Base-by-base conservation (phyloP, 2,113 vertebrate species). In the Ramphastos sulfuratus region DNA sequence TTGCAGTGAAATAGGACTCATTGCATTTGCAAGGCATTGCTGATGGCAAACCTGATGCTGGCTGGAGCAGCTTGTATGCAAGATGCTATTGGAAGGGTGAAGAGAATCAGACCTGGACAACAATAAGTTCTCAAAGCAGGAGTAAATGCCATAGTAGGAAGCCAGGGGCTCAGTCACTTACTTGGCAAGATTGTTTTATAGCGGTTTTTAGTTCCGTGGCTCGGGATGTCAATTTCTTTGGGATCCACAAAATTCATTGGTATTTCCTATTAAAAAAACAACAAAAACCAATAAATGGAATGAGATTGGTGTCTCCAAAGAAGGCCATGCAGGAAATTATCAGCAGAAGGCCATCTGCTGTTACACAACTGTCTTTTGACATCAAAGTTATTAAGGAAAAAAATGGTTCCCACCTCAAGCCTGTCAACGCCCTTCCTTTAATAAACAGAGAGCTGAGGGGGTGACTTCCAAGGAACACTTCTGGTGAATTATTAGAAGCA, bases 221-320 rank as follows among this genome's bases (percentile, higher is more conserved):
- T 98, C 0, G 98, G 98, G 94, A 99, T 98, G 82, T 99, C 98
- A 96, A 99, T 98, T 96, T 99, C 98, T 97, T 99, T 99, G 82
- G 99, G 99, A 97, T 99, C 99, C 92, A 99, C 98, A 97, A 99
- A 99, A 93, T 99, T 99, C 99, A 99, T 99, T 42, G 99, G 99
- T 93, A 99, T 99, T 98, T 99, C 99, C 99, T 99, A 97, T 61
- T 96, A 96, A 91, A 95, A 92, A 48, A 44, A 44, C 42, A 44
- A 44, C 42, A 44, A 44, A 44, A 44, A 44, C 42, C 16, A 46
- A 46, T 3, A 42, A 42, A 42, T 42, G 42, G 42, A 92, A 97
- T 92, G 70, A 94, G 90, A 90, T 94, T 85, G 95, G 77, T 95
- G 37, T 96, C 94, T 94, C 94, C 95, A 94, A 95, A 90, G 61